Conservation (phyloP, 2,888 invertebrate genomes). For the Ichneumoninae sp. region DNA sequence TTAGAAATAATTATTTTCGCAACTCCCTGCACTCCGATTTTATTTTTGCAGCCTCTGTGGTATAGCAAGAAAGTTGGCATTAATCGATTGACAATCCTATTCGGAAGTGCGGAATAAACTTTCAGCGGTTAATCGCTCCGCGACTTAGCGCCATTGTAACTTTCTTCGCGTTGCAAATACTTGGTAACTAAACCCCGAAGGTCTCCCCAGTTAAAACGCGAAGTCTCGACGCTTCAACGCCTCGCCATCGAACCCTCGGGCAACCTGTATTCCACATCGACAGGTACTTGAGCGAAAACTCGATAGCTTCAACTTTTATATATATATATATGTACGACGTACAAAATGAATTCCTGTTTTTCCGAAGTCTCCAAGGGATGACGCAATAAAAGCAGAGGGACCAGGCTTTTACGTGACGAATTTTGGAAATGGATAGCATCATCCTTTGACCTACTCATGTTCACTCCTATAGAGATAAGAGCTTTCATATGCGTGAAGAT, state of each 20-base stretch:
- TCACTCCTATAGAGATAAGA: not conserved
- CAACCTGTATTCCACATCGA: constrained; percentile 13
- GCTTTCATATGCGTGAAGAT: not conserved
- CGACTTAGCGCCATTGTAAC: constrained; percentile 33
- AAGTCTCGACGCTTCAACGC: constrained; percentile 37
- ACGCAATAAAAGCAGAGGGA: not conserved
- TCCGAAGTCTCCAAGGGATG: not conserved
- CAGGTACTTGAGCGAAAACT: not conserved
- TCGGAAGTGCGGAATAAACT: constrained; percentile 30
- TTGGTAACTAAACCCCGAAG: constrained; percentile 42
- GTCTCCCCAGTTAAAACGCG: constrained; percentile 53
- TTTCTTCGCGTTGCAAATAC: constrained; percentile 41
- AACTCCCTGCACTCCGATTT: not conserved
- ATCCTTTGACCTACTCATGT: not conserved
- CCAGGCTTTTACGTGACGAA: not conserved
- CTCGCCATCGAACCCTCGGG: constrained; percentile 21
- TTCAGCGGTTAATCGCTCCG: constrained; percentile 43
- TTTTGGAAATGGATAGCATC: not conserved
- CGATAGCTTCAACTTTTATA: not conserved
- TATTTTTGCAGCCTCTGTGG: not conserved
- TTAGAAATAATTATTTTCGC: not conserved
- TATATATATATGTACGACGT: not conserved
- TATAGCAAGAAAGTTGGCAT: not conserved
- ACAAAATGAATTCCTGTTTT: constrained; percentile 1
- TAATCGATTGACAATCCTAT: constrained; percentile 3